Evolutionary conservation across 2,113 vertebrate genomes (phyloP).

Genomic region (Phocoena sinus): DNA sequence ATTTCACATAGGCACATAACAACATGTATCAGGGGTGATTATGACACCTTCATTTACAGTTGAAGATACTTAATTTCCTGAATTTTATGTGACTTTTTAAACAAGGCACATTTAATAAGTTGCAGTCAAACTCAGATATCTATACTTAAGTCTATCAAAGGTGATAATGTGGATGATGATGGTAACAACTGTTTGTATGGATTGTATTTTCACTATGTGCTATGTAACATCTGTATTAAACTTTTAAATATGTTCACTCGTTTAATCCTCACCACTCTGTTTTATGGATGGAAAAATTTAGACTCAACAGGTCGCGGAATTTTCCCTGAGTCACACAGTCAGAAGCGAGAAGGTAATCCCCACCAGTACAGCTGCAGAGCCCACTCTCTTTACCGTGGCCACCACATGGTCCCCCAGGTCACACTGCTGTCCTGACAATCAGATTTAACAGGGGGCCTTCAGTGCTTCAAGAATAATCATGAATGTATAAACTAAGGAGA

Average conservation of each 20-base stretch:
- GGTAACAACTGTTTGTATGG: rapidly evolving
- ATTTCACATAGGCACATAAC: background rate
- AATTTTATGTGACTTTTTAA: background rate
- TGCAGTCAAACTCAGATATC: background rate
- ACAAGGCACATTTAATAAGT: background rate
- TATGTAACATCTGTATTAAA: background rate
- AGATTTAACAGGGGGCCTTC: background rate
- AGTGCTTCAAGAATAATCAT: background rate
- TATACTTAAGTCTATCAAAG: background rate
- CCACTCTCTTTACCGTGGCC: rapidly evolving
- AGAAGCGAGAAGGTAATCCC: background rate
- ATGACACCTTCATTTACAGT: rapidly evolving
- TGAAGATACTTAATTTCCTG: background rate
- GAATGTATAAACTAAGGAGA: background rate
- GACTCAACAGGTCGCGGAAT: background rate
- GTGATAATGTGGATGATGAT: background rate
- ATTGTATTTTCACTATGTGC: background rate
- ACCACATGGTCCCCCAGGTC: no score
- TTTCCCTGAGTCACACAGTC: background rate
- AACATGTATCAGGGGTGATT: background rate
- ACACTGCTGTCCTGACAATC: background rate
- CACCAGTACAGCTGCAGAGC: background rate
- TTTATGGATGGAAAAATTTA: background rate
- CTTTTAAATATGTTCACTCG: background rate
- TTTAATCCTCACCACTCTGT: background rate